Evolutionary conservation across 1,140 invertebrate species (phyloP), one percentile per base, ranked within the genome.

Genomic region (Drosophila leontia): DNA sequence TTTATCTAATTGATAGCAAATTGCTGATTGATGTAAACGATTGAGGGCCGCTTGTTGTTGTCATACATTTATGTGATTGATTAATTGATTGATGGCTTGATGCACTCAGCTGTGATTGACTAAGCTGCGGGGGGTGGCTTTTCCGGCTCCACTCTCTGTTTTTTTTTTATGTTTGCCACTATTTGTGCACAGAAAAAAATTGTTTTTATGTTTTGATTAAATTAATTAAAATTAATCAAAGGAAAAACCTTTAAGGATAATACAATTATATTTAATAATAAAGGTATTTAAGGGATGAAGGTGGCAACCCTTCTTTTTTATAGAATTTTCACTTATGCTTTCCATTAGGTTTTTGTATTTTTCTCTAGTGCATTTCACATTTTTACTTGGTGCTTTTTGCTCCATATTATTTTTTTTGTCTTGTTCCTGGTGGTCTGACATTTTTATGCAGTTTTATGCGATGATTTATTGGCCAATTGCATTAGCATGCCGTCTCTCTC

Each of bases 381-480:
- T 68, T 75, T 53, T 48, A 41, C 34, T 44, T 6, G 1, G 6
- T 34, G 7, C 35, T 47, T 41, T 71, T 17, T 58, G 29, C n/a
- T 7, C 17, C 17, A 35, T 53, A 29, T 35, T 35, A 35, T 32
- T 19, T 34, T 53, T 51, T 19, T 23, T 9, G 13, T 13, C 13
- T 12, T 56, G 53, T 56, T 39, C 53, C 19, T 56, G 19, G 39
- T 42, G 48, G 45, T n/a, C 41, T 57, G 65, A 55, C 53, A 71
- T 78, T 71, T 78, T 57, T 53, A 62, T 78, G 76, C 84, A 83
- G 72, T 83, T 88, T 74, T 68, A 69, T 74, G 77, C 67, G 53
- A 62, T 88, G 77, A 87, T 87, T 87, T 87, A 87, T 87, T 80
- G 72, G 68, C 61, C 83, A 83, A 87, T 87, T 87, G 84, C 83